Evolutionary conservation across 2,113 vertebrate species (phyloP).

Genomic region (Clupea harengus): DNA sequence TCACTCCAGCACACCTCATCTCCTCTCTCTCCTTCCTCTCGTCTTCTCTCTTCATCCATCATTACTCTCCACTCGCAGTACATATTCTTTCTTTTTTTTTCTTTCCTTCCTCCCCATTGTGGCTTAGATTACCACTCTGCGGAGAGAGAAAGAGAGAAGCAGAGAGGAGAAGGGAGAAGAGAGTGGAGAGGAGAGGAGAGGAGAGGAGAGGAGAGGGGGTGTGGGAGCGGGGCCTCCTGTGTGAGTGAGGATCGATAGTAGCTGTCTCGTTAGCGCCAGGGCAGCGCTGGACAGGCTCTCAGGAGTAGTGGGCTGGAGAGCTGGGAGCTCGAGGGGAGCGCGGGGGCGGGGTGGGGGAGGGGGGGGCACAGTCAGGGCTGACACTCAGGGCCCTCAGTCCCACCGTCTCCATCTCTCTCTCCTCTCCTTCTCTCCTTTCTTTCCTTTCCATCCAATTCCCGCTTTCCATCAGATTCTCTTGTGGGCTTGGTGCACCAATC

Average conservation of each 20-base stretch:
- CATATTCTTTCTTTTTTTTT: not conserved
- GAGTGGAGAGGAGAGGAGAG: too few species aligned
- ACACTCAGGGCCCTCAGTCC: not conserved
- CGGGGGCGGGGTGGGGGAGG: not conserved
- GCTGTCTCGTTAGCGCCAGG: constrained; percentile 38
- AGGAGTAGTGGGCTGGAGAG: not conserved
- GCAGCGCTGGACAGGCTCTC: constrained; percentile 10
- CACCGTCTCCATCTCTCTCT: not conserved
- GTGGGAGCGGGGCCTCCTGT: not conserved
- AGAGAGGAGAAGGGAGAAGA: too few species aligned
- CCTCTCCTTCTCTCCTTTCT: not conserved
- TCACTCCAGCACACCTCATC: not conserved
- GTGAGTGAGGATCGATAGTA: constrained; percentile 28
- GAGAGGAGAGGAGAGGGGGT: too few species aligned
- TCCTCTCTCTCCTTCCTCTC: constrained; percentile 13
- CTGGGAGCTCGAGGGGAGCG: not conserved
- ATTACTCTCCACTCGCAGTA: constrained; percentile 22
- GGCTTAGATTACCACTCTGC: not conserved
- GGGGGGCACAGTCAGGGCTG: not conserved
- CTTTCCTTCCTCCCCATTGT: not conserved
- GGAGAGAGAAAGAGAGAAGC: not conserved
- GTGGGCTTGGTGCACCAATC: too few species aligned
- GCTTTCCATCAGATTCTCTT: not conserved
- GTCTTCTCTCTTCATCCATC: constrained; percentile 32
- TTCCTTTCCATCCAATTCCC: not conserved